phyloP scores from a whole-genome alignment of 2,797 vertebrate species.

The Myiothlypis chrysogaster region DNA sequence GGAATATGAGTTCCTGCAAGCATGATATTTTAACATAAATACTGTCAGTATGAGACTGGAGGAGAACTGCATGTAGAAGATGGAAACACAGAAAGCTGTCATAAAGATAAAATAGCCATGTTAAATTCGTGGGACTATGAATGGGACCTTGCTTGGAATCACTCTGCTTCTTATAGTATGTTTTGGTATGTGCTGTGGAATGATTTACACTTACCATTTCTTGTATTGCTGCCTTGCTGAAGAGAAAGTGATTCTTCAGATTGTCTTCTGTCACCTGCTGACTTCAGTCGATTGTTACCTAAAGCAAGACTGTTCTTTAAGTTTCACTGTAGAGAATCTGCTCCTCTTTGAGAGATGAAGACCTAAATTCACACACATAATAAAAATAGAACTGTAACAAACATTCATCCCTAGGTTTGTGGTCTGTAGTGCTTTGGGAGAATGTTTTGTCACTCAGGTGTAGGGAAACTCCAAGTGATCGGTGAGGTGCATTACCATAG shows the following conservation, averaged over 20 bases:
- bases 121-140: neutral
- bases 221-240: neutral
- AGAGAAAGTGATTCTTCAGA: neutral
- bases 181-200: neutral
- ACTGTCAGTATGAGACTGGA: neutral
- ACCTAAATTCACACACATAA: neutral
- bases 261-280: neutral
- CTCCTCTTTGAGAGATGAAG: neutral
- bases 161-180: neutral
- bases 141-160: neutral
- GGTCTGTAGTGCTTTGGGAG: neutral
- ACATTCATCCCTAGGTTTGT: neutral
- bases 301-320: neutral
- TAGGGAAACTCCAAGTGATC: neutral
- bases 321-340: neutral
- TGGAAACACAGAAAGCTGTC: neutral
- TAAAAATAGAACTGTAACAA: neutral
- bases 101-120: neutral
- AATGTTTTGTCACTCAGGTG: neutral
- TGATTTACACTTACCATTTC: neutral
- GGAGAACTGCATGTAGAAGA: neutral
- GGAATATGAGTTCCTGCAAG: neutral
- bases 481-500: neutral
- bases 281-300: neutral
- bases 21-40: neutral